Base-by-base conservation (phyloP, 2,797 vertebrate species). In the Prunella strophiata region DNA sequence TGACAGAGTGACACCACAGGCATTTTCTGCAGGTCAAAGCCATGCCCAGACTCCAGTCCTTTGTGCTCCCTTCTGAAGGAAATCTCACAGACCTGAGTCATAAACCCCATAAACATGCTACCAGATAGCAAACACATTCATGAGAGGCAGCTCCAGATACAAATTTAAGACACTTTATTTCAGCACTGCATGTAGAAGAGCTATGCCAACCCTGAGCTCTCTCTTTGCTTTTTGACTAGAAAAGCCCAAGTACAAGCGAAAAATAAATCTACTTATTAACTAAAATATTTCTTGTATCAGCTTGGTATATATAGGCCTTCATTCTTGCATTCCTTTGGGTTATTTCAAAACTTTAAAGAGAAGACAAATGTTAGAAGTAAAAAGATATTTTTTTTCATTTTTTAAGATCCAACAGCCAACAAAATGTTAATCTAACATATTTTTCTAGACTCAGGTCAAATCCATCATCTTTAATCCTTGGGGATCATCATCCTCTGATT, bases 271-370 rank as follows among this genome's bases (percentile, higher is more conserved):
- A 59, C 57, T 86, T 63, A 78, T 81, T 90, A 94, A 84, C 13
- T 52, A 29, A 88, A 95, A 91, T 91, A 91, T 86, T 90, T 73
- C 73, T 66, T 86, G 26, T 75, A 59, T 83, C 85, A 73, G 16
- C 21, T 72, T 86, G 66, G 36, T 82, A 67, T 52, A 93, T 52
- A 85, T 74, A 79, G 40, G 27, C 25, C 71, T 90, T 76, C 50
- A 59, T 88, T 95, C 57, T 30, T 83, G 32, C 63, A 75, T 93
- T 91, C 85, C 65, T 96, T 93, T 72, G 58, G 76, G 79, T 93
- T 92, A 86, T 91, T 92, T 91, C 59, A 74, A 92, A 95, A 95
- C 67, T 95, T 92, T 84, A 77, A 83, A 77, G 66, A 48, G 32
- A 89, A 93, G 76, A 82, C 36, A 87, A 93, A 94, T 62, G 59